A percentile compares a stretch with the other conserved stretches of the same genome.
Evolutionary conservation across 2,888 invertebrate genomes (phyloP).

Genomic region (Drosophila leonis): DNA sequence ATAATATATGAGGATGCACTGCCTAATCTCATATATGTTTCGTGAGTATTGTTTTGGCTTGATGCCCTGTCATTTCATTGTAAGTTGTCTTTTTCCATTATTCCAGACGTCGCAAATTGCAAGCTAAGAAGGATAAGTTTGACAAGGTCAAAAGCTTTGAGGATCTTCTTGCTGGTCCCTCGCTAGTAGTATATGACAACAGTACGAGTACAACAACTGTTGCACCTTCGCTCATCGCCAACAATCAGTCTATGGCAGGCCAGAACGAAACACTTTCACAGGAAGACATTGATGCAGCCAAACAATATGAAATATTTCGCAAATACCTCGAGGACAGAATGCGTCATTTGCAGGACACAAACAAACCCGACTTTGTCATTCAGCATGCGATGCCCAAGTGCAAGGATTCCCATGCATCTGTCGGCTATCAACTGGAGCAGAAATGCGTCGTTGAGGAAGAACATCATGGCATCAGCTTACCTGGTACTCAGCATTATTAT

Average conservation of each 20-base stretch:
- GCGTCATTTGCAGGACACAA: slow-evolving; percentile 66
- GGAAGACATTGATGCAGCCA: slow-evolving; percentile 11
- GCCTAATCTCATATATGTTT: slow-evolving; percentile 77
- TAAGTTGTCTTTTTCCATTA: not conserved
- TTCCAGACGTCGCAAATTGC: slow-evolving; percentile 35
- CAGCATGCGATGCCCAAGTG: slow-evolving; percentile 56
- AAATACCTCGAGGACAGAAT: slow-evolving; percentile 35
- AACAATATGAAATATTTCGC: slow-evolving; percentile 45
- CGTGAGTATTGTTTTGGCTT: slow-evolving; percentile 61
- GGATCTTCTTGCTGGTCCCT: slow-evolving; percentile 35
- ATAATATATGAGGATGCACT: slow-evolving; percentile 71
- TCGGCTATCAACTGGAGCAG: slow-evolving; percentile 57
- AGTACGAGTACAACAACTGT: not conserved
- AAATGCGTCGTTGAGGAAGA: slow-evolving; percentile 66
- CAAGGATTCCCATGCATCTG: slow-evolving; percentile 39
- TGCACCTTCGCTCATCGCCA: not conserved
- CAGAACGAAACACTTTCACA: not conserved
- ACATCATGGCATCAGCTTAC: slow-evolving; percentile 55
- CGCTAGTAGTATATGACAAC: not conserved
- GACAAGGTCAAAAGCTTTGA: slow-evolving; percentile 35
- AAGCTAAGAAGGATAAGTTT: slow-evolving; percentile 53
- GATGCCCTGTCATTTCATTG: no score
- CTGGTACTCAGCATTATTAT: slow-evolving; percentile 62
- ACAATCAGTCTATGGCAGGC: not conserved
- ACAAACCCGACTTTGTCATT: slow-evolving; percentile 53